Evolutionary conservation across 2,888 invertebrate genomes (phyloP), one percentile per base, ranked within the genome.

Genomic region (Nymphalis polychloros): DNA sequence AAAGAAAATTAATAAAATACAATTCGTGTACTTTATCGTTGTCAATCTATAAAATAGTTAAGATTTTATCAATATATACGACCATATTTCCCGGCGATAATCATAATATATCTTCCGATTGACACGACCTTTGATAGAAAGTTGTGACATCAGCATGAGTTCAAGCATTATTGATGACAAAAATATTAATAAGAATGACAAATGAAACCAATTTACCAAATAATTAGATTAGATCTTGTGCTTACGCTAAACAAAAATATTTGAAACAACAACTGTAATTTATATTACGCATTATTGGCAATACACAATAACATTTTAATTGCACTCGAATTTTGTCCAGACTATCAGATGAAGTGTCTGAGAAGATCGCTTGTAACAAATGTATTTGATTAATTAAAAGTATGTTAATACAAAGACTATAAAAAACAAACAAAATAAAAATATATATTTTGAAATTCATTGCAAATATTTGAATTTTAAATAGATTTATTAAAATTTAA

Each of bases 61-160:
- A 41, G 57, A 66, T 53, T 62, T 66, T 55, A 31, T 47, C 48
- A 47, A 20, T n/a, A 27, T 17, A 55, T 49, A 17, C 13, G n/a
- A 19, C 46, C 23, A 52, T 65, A 31, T 31, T 31, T 41, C 46
- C 47, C 13, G 46, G 20, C 61, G 49, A 48, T 59, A 17, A 49
- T 48, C 47, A 61, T 47, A 23, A 23, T 23, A 47, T 55, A 61
- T 61, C 61, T 48, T 48, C 46, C 52, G 60, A 59, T 41, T 66
- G 52, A 19, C 60, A 46, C 55, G 61, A 67, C 61, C 66, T 67
- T 67, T 67, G 7, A 61, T 57, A 49, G 48, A 67, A 62, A 50
- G 62, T 49, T 67, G 57, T 41, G 57, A 57, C 50, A 57, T 57
- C 35, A 55, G 57, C 67, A 27, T 49, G 23, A 19, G 35, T 57